Evolutionary conservation across 1,140 invertebrate genomes (phyloP).

Genomic region (Drosophila nebulosa): DNA sequence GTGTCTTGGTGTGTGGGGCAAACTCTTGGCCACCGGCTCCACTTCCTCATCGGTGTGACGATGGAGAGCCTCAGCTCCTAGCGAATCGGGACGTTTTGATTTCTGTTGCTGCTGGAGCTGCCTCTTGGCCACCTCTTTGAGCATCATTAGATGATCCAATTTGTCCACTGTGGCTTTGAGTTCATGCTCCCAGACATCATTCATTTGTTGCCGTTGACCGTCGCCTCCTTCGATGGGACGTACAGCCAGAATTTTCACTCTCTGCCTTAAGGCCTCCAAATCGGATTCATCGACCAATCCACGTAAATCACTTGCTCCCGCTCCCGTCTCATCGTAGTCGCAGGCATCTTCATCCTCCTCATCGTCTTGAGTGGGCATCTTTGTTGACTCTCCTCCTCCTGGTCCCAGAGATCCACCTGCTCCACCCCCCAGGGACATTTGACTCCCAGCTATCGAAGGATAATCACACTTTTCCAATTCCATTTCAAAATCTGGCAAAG

Average conservation of each 20-base stretch:
- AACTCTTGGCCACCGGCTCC: constrained; percentile 48
- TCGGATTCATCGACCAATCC: constrained; percentile 66
- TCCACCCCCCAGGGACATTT: constrained; percentile 66
- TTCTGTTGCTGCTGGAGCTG: constrained; percentile 51
- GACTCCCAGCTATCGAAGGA: constrained; percentile 73
- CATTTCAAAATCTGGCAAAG: constrained; percentile 66
- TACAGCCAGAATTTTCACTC: constrained; percentile 84
- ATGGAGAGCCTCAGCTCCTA: constrained; percentile 67
- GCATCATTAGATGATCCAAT: constrained; percentile 85
- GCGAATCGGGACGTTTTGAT: constrained; percentile 58
- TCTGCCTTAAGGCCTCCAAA: constrained; percentile 81
- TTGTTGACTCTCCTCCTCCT: constrained; percentile 44
- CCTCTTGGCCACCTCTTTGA: constrained; percentile 80
- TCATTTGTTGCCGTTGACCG: constrained; percentile 84
- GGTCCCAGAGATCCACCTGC: neutral
- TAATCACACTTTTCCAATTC: constrained; percentile 77
- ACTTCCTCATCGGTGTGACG: constrained; percentile 54
- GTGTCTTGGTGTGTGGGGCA: constrained; percentile 63
- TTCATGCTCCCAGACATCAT: constrained; percentile 84
- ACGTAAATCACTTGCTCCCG: constrained; percentile 45
- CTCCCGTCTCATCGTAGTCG: constrained; percentile 61
- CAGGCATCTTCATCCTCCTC: constrained; percentile 79
- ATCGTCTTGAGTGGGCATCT: constrained; percentile 7
- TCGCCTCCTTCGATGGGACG: constrained; percentile 85
- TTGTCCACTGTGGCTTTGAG: constrained; percentile 85